Percentiles rank a stretch among this genome's conserved stretches.
Evolutionary conservation across 1,140 invertebrate genomes (phyloP).

Genomic region (Drosophila auraria): DNA sequence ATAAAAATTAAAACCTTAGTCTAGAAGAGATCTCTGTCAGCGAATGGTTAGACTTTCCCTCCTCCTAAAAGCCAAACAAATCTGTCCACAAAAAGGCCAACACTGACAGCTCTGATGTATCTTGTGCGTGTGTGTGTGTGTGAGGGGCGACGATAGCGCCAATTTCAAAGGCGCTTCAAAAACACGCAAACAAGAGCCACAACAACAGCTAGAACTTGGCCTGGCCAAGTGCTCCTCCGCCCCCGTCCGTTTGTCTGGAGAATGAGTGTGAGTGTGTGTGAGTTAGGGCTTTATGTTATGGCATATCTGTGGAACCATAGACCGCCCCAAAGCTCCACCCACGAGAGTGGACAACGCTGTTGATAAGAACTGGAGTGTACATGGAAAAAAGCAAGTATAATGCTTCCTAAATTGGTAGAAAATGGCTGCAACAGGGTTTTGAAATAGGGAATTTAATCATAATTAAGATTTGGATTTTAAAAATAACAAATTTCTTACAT

Average conservation of each 20-base stretch:
- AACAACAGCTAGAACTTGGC: constrained; percentile 36
- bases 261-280: constrained; percentile 9
- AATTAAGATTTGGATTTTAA: too few relatives aligned
- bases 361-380: constrained; percentile 35
- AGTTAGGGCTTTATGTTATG: constrained; percentile 63
- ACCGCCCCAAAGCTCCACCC: constrained; percentile 3
- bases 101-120: not conserved
- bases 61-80: too few relatives aligned
- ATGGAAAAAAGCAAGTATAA: not conserved
- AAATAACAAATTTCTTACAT: too few relatives aligned
- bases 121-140: constrained; percentile 5
- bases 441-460: not conserved
- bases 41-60: too few relatives aligned
- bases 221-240: constrained; percentile 27
- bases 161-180: constrained; percentile 75
- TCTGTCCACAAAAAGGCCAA: not conserved
- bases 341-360: constrained; percentile 34
- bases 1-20: too few relatives aligned
- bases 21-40: too few relatives aligned
- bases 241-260: not conserved
- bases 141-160: constrained; percentile 50
- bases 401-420: not conserved
- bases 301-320: constrained; percentile 55
- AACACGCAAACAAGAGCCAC: constrained; percentile 52
- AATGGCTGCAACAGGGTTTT: not conserved